Conservation (phyloP, 2,113 vertebrate genomes). For the Etia nguti region DNA sequence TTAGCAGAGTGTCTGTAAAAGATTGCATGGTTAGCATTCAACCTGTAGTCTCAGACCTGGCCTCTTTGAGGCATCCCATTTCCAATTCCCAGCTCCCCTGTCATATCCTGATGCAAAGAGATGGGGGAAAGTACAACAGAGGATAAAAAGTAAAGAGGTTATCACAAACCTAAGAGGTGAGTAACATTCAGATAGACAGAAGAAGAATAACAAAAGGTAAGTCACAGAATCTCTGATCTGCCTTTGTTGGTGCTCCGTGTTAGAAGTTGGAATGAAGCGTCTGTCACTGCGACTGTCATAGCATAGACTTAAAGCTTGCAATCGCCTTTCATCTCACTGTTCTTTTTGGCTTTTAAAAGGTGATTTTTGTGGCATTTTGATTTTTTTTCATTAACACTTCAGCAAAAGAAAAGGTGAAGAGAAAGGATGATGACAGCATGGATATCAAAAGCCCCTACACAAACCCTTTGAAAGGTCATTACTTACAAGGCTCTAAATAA, state of each 20-base stretch:
- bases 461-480: constrained; percentile 15
- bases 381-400: not conserved
- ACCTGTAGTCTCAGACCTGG: not conserved
- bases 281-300: not conserved
- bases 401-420: not conserved
- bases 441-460: not conserved
- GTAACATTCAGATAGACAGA: not conserved
- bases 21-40: constrained; percentile 1
- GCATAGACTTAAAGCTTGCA: not conserved
- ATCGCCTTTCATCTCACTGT: constrained; percentile 1
- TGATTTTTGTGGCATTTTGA: constrained; percentile 14
- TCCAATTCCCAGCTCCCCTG: not conserved
- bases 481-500: not conserved
- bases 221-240: constrained; percentile 20
- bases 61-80: not conserved
- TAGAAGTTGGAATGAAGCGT: not conserved
- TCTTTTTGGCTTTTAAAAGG: not conserved
- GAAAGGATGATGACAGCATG: not conserved
- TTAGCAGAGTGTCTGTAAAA: not conserved
- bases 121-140: not conserved
- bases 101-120: not conserved
- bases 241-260: constrained; percentile 3
- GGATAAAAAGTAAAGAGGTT: not conserved
- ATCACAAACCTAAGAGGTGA: not conserved
- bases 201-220: constrained; percentile 9